Evolutionary conservation across 92 coral and sea anemone species (phyloP).

Genomic region (Epizoanthus rinbou): DNA sequence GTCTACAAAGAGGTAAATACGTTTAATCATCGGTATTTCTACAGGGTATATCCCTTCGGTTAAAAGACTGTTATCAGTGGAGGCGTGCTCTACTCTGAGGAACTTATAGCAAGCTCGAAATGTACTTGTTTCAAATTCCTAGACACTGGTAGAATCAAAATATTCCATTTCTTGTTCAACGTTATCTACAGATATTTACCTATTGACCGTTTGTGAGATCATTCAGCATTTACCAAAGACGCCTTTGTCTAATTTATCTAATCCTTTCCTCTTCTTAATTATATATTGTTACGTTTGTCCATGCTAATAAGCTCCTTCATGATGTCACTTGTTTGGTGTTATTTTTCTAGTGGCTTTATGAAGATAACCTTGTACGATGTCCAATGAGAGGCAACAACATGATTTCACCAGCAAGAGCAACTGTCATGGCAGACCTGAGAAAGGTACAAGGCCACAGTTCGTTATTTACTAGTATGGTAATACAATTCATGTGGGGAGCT

Average conservation of each 20-base stretch:
- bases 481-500: too few species aligned
- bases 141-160: neutral
- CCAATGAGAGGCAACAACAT: conserved; percentile 92
- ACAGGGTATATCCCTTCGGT: too few species aligned
- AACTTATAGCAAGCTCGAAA: too few species aligned
- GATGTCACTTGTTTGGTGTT: neutral
- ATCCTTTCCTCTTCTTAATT: neutral
- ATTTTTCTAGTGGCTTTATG: conserved; percentile 81
- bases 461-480: too few species aligned
- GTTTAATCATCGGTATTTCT: too few species aligned
- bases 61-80: too few species aligned
- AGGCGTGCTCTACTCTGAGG: too few species aligned
- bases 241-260: neutral
- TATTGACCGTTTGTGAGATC: neutral
- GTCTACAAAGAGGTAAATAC: too few species aligned
- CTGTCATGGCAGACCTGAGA: conserved; percentile 91
- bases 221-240: too few species aligned
- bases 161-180: neutral
- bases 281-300: neutral
- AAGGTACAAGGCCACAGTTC: conserved; percentile 55
- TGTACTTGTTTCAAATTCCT: neutral
- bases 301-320: neutral
- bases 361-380: conserved; percentile 81
- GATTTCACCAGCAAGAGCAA: conserved; percentile 95
- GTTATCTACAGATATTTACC: neutral